A percentile compares a stretch with the other conserved stretches of the same genome.
phyloP scores from a whole-genome alignment of 1,140 invertebrate genomes.

The Drosophila triauraria region DNA sequence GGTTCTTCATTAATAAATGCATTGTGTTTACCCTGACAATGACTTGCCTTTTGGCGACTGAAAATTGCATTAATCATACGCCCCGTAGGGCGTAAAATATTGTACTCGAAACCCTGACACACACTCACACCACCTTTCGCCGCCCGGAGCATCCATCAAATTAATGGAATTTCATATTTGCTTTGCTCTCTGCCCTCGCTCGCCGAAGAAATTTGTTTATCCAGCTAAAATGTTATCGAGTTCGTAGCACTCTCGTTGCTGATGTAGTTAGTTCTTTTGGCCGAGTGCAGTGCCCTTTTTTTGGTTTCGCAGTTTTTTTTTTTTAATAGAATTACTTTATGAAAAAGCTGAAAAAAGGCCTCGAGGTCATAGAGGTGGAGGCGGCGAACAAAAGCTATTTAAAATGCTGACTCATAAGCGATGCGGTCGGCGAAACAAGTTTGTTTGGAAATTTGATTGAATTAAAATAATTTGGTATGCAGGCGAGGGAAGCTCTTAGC shows the following conservation, averaged over 20 bases:
- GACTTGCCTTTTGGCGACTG: conserved; percentile 9
- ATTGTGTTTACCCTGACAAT: conserved; percentile 23
- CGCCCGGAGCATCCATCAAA: conserved; percentile 57
- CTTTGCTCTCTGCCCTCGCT: conserved; percentile 19
- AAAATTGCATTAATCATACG: conserved; percentile 71
- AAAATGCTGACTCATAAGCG: conserved; percentile 74
- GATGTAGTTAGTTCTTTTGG: conserved; percentile 36
- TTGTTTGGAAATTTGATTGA: conserved; percentile 67
- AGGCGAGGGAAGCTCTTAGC: conserved; percentile 22
- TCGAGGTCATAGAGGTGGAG: conserved; percentile 19
- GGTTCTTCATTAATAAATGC: conserved; percentile 33
- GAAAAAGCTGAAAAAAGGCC: conserved; percentile 57
- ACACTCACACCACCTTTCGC: not conserved
- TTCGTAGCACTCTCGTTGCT: conserved; percentile 16
- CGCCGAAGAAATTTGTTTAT: conserved; percentile 62
- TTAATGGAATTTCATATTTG: conserved; percentile 80
- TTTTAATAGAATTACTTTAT: conserved; percentile 78
- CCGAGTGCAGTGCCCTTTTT: conserved; percentile 8
- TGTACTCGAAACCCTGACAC: conserved; percentile 32
- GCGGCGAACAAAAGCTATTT: conserved; percentile 52
- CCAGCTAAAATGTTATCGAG: conserved; percentile 66
- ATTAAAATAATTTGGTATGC: conserved; percentile 76
- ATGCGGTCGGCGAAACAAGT: conserved; percentile 51
- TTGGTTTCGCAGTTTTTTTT: too few species aligned
- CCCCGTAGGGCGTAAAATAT: conserved; percentile 18